Conservation (phyloP, 2,888 invertebrate species). For the Cremastinae sp. region DNA sequence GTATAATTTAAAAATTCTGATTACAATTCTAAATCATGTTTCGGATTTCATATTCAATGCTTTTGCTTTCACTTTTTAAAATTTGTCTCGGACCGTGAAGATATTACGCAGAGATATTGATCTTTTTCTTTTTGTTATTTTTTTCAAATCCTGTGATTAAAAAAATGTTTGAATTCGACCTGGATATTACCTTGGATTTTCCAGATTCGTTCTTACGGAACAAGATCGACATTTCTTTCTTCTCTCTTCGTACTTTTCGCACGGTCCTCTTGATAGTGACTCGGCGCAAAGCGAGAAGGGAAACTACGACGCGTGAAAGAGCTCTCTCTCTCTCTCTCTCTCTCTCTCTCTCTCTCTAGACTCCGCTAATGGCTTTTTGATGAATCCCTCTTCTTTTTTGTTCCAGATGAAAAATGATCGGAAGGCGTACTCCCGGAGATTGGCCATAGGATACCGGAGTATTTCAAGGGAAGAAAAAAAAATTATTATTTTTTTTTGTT, state of each 20-base stretch:
- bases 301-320: slow-evolving; percentile 16
- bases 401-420: slow-evolving; percentile 61
- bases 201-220: background rate
- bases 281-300: slow-evolving; percentile 17
- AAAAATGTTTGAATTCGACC: no score
- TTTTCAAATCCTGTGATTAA: no score
- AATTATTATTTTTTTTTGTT: slow-evolving; percentile 11
- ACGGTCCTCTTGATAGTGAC: slow-evolving; percentile 1
- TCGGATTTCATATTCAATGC: no score
- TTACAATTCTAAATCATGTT: no score
- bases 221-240: background rate
- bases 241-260: slow-evolving; percentile 19
- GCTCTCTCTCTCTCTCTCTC: slow-evolving; percentile 10
- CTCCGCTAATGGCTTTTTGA: slow-evolving; percentile 58
- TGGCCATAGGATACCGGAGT: slow-evolving; percentile 53
- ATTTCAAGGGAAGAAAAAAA: slow-evolving; percentile 6
- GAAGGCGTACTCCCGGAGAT: slow-evolving; percentile 55
- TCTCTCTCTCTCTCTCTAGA: slow-evolving; percentile 1
- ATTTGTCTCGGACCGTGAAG: no score
- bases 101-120: no score
- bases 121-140: no score
- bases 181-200: background rate
- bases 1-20: no score
- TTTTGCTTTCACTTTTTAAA: no score
- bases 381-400: slow-evolving; percentile 51